Base-by-base conservation (phyloP, 2,888 invertebrate species). In the Tachina grossa region DNA sequence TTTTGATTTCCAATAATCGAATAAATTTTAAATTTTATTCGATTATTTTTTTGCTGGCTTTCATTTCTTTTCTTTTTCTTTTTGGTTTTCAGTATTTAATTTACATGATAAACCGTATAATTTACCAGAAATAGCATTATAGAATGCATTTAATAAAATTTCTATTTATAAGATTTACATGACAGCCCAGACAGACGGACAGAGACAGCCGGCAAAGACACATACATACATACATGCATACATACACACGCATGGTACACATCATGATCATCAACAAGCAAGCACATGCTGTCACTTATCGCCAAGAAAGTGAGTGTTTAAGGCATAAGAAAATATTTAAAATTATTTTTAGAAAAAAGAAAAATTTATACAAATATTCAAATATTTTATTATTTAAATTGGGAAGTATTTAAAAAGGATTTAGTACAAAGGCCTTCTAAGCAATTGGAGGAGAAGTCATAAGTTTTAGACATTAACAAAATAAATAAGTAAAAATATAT, bases 101-200 rank as follows among this genome's bases (percentile, higher is more conserved):
- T 85, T 83, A 75, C 79, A 83, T 83, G 79, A 83, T 79, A 85
- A 85, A 85, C 71, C 71, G 75, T 79, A 85, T 85, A 85, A 85
- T 85, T 82, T 85, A 85, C 82, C 85, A 85, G 82, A 85, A 68
- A 83, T 72, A 66, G 53, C 19, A 66, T 83, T 53, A 69, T 75
- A 78, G 77, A 82, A 82, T 76, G 65, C 79, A 85, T 76, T 79
- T 79, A 66, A 83, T 85, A 79, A 55, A 82, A 85, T 66, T 83
- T 83, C 65, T 85, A 83, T 85, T 85, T 79, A 82, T 82, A 85
- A 76, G 53, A 83, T 72, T 79, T 79, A 79, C 85, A 85, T 79
- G 79, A 79, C 79, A 83, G 72, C 22, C 63, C 69, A 82, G 74
- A 71, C 79, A 72, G 71, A 77, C 69, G 71, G 39, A 11, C 41